Conservation (phyloP, 2,113 vertebrate genomes). For the Chaetodon trifascialis region DNA sequence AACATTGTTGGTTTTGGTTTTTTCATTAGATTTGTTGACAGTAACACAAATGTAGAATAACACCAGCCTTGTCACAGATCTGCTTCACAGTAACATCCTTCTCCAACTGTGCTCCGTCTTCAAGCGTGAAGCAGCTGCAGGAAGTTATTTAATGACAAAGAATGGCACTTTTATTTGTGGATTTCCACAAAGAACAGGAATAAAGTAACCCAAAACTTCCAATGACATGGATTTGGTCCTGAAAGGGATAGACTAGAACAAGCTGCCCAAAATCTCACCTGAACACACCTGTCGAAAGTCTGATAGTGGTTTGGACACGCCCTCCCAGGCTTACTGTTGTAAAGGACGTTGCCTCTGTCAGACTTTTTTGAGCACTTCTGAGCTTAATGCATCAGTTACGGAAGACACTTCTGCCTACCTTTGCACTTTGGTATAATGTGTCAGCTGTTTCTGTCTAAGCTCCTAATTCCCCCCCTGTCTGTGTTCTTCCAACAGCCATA, state of each 20-base stretch:
- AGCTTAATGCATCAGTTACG: conserved; percentile 15
- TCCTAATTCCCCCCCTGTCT: conserved; percentile 27
- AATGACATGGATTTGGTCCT: background rate
- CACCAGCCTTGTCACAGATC: background rate
- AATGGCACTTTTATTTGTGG: background rate
- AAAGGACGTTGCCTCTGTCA: background rate
- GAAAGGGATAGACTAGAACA: background rate
- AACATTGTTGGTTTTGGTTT: background rate
- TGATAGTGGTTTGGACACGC: background rate
- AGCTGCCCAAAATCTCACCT: conserved; percentile 3
- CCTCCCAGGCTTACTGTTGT: background rate
- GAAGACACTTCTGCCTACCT: background rate
- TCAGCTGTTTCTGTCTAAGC: conserved; percentile 26
- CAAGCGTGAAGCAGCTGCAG: conserved; percentile 5
- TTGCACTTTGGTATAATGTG: conserved; percentile 15
- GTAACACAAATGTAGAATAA: background rate
- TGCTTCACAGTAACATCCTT: background rate
- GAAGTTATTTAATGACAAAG: conserved; percentile 25
- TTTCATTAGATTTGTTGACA: background rate
- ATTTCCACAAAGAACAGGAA: background rate
- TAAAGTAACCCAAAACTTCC: background rate
- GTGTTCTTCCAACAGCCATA: conserved; percentile 87
- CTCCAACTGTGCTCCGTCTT: background rate
- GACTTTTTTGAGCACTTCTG: conserved; percentile 9
- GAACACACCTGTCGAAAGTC: background rate